Percentiles rank a stretch among this genome's conserved stretches.
These are phyloP conservation scores for Acanthisitta chloris DNA, from an alignment of 2,113 vertebrate genomes.

Conservation along the genomic window DNA sequence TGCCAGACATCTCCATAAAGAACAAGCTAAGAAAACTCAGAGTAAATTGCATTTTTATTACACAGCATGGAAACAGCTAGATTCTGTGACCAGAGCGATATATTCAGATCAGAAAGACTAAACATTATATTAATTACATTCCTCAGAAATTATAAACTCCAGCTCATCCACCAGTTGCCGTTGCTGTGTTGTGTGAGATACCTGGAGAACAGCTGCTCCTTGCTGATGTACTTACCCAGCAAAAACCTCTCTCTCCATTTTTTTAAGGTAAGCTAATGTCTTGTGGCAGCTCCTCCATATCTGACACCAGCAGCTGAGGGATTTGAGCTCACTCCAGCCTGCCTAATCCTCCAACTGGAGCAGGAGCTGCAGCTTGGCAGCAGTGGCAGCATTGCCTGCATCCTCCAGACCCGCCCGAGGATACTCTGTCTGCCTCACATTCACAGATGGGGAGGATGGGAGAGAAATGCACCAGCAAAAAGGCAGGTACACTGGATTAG, in stretches of 20 bases:
- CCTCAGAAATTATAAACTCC: neutral
- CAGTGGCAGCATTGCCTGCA: neutral
- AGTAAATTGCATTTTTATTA: neutral
- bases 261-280: neutral
- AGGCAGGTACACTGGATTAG: neutral
- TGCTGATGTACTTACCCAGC: neutral
- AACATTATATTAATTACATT: neutral
- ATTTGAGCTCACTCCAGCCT: conserved; percentile 7
- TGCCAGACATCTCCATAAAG: neutral
- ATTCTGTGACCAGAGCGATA: neutral
- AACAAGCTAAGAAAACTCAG: neutral
- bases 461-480: neutral
- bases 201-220: neutral
- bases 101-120: neutral
- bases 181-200: neutral
- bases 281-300: neutral
- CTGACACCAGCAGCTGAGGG: neutral
- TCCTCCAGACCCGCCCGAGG: neutral
- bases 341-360: conserved; percentile 14
- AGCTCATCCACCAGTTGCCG: neutral
- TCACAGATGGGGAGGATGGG: neutral
- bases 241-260: neutral
- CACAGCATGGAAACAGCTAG: neutral
- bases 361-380: neutral
- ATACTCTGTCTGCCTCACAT: neutral